Conservation (phyloP, 2,113 vertebrate genomes). For the Laticauda laticaudata region DNA sequence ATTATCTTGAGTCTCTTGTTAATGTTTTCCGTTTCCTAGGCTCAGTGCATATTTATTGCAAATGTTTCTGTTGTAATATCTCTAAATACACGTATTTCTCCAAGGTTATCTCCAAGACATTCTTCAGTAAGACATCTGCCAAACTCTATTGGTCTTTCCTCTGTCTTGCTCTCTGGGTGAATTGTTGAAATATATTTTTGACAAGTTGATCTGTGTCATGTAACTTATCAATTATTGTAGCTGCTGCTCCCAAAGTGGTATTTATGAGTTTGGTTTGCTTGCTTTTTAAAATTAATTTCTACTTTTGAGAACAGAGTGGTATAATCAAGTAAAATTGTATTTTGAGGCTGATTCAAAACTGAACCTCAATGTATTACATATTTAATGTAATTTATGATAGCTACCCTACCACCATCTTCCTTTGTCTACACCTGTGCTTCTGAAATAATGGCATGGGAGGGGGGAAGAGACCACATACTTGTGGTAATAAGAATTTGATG, state of each 20-base stretch:
- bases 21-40: background rate
- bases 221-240: background rate
- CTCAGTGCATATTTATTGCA: background rate
- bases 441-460: conserved; percentile 3
- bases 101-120: background rate
- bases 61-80: background rate
- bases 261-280: background rate
- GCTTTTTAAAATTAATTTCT: background rate
- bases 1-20: background rate
- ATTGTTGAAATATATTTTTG: background rate
- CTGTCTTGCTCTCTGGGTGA: background rate
- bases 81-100: background rate
- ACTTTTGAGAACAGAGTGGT: background rate
- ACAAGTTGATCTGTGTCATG: background rate
- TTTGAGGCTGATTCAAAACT: background rate
- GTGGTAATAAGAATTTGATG: conserved; percentile 35
- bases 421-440: conserved; percentile 21
- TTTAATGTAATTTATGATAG: background rate
- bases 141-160: background rate
- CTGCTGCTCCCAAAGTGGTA: background rate
- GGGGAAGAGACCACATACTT: conserved; percentile 1
- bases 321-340: background rate
- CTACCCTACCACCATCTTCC: background rate
- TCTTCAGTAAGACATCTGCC: background rate
- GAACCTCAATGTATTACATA: background rate